Evolutionary conservation across 1,140 invertebrate species (phyloP), one percentile per base, ranked within the genome.

Genomic region (Ceratina australensis): DNA sequence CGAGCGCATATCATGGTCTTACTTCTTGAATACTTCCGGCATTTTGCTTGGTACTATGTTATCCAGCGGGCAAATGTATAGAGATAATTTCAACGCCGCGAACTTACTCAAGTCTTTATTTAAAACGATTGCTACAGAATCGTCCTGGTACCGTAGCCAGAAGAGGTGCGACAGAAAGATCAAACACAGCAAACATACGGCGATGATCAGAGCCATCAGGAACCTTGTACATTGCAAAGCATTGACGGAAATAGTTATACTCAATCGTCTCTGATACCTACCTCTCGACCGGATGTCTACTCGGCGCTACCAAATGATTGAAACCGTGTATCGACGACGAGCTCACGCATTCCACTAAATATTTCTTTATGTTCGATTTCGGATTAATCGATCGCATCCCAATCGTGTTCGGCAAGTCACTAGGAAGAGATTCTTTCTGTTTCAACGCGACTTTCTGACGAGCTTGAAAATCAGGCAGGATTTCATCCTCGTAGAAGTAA

Each of bases 221-320:
- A 86, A 61, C 69, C 87, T 87, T 47, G 15, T 13, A 50, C 28
- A 26, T 60, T 54, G 57, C 15, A 12, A 15, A n/a, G 10, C 5
- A 1, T 10, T 13, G 3, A 54, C 16, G 4, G 2, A 16, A 54
- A 54, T 54, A 13, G 7, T 3, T 54, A 54, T 54, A 4, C 52
- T 54, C n/a, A 18, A 18, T 20, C 0, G 2, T n/a, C 5, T 10
- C 26, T 47, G 15, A 4, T 49, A 74, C 52, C 66, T 74, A 83
- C 87, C 20, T 83, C 26, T 88, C 87, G 4, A 83, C 1, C 0
- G 81, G 60, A 61, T 88, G 87, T 78, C 85, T 82, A 18, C 78
- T 72, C 22, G 83, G 86, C 0, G 86, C 83, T 12, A 75, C 78
- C 26, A 87, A 47, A 49, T 88, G 87, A 66, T 87, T 88, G 0